phyloP scores from a whole-genome alignment of 1,140 invertebrate genomes.

The Philopotamus ludificatus region DNA sequence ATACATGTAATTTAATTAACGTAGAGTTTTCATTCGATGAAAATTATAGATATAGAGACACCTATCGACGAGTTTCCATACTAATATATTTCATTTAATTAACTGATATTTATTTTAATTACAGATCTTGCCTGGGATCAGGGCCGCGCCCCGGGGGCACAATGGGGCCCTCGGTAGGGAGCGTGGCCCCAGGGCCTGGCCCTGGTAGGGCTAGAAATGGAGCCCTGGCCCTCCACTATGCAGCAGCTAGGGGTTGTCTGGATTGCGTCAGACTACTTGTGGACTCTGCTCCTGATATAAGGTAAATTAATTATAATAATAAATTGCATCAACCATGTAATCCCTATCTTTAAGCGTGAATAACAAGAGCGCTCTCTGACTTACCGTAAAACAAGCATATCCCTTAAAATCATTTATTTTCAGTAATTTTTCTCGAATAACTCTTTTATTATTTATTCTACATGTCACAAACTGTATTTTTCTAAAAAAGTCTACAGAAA shows the following conservation, averaged over 20 bases:
- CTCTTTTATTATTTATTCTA: too few species aligned
- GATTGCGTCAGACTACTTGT: constrained; percentile 80
- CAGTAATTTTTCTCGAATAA: too few species aligned
- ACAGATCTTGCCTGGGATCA: constrained; percentile 21
- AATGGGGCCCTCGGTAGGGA: constrained; percentile 16
- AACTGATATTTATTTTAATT: constrained; percentile 8
- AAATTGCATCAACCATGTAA: neutral
- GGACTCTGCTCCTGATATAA: constrained; percentile 72
- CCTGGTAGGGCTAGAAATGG: constrained; percentile 52
- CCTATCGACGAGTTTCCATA: too few species aligned
- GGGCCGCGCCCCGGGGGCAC: constrained; percentile 33
- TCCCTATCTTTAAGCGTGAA: neutral
- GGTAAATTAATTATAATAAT: constrained; percentile 62
- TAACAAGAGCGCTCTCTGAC: too few species aligned
- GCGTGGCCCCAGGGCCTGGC: constrained; percentile 29
- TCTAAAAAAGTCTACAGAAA: too few species aligned
- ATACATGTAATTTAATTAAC: too few species aligned
- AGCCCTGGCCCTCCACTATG: constrained; percentile 80
- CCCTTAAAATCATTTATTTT: too few species aligned
- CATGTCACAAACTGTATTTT: too few species aligned
- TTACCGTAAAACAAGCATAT: too few species aligned
- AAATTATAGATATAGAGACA: too few species aligned
- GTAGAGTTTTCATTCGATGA: too few species aligned
- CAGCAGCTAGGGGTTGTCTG: constrained; percentile 77
- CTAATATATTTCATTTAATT: constrained; percentile 4